Evolutionary conservation across 2,797 vertebrate genomes (phyloP), one percentile per base, ranked within the genome.

Genomic region (Poliocrania exsul): DNA sequence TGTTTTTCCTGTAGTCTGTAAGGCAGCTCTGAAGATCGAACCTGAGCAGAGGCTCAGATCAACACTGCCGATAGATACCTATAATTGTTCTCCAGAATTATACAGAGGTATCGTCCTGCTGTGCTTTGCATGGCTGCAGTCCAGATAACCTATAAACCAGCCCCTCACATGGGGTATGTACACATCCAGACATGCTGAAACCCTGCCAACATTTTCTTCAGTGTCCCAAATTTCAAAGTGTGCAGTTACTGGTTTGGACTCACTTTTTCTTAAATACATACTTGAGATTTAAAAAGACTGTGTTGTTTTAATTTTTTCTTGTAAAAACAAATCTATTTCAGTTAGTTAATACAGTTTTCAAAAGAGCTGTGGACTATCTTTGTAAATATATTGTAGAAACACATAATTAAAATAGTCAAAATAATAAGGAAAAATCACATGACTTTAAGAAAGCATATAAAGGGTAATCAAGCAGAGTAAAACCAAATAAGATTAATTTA

Each of bases 401-500:
- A 91, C 92, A 58, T 89, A 95, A 97, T 96, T 97, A 95, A 91
- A 97, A 96, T 70, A 71, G 70, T 88, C 82, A 96, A 95, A 96
- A 95, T 96, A 93, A 93, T 80, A 77, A 88, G 92, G 93, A 95
- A 96, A 96, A 96, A 93, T 93, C 47, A 35, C 90, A 82, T 75
- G 28, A 91, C 50, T 90, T 92, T 80, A 92, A 84, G 70, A 96
- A 90, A 91, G 44, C 65, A 92, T 75, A 92, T 70, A 73, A 95
- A 90, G 84, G 85, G 35, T 89, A 97, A 95, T 95, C 90, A 96
- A 96, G 86, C 91, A 95, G 94, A 90, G 90, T 80, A 94, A 97
- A 97, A 86, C 47, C 62, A 92, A 97, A 87, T 73, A 88, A 89
- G 92, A 97, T 97, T 96, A 95, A 97, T 97, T 96, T 97, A 92